Conservation (phyloP, 2,797 vertebrate genomes). For the Brotogeris chrysoptera region DNA sequence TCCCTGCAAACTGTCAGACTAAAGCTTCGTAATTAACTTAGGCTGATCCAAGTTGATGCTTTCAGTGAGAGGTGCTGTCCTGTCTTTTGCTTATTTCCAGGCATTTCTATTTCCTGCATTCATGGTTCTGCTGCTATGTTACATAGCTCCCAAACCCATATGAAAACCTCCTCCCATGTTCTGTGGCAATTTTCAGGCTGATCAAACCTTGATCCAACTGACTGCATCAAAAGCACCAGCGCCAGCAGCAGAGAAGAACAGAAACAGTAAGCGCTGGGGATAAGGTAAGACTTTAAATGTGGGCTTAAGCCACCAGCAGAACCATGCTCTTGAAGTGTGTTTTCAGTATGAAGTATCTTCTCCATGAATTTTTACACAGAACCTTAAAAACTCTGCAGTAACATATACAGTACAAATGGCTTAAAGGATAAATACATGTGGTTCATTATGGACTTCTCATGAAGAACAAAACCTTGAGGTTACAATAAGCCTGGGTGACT, state of each 20-base stretch:
- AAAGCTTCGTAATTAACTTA: not conserved
- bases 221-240: not conserved
- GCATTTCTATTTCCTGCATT: not conserved
- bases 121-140: not conserved
- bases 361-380: not conserved
- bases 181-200: not conserved
- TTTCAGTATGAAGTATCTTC: not conserved
- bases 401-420: not conserved
- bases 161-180: not conserved
- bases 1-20: not conserved
- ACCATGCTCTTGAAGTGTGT: not conserved
- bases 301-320: not conserved
- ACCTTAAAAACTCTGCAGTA: not conserved
- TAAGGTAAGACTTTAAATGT: not conserved
- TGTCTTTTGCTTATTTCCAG: not conserved
- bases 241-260: not conserved
- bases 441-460: not conserved
- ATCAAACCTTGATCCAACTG: not conserved
- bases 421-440: not conserved
- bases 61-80: not conserved
- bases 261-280: not conserved
- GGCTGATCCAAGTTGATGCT: not conserved
- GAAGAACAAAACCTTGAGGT: not conserved
- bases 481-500: not conserved
- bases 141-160: not conserved